Evolutionary conservation across 2,113 vertebrate species (phyloP), one percentile per base, ranked within the genome.

Genomic region (Scomber japonicus): DNA sequence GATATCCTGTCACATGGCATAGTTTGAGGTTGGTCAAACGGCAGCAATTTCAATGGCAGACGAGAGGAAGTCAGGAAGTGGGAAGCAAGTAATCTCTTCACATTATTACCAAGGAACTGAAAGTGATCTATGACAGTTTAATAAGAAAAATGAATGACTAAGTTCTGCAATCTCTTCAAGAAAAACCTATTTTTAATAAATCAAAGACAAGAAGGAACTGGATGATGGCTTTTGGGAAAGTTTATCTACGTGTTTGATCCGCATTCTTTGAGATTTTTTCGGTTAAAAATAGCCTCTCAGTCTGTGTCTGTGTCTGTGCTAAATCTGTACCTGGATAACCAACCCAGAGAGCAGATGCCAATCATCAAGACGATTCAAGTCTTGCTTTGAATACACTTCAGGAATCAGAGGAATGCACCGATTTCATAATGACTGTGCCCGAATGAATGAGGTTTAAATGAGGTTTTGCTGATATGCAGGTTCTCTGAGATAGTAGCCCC

Each of bases 1-100:
- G 80, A 86, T 48, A 85, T 86, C 87, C 91, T 90, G 91, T 91
- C 93, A 92, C 92, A 92, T 91, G 93, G 67, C 13, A 35, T 8
- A 31, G 54, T 77, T 77, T 21, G 46, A 21, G 31, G 49, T 68
- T 67, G 48, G 60, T 79, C 80, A 68, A 69, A 72, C 30, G 0
- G 65, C 87, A 78, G 67, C 24, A 82, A 2, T 70, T 83, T 92
- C 81, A 64, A 16, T 50, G 46, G 45, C 21, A 75, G 61, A 61
- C 7, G 40, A 71, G 17, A 74, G 56, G 44, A 67, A 51, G 46
- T 10, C 50, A 89, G 81, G 80, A 80, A 66, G 24, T 48, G 13
- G 44, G 27, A 76, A 66, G 40, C 13, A 45, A 80, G 67, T 46
- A 35, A n/a, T 64, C 24, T 5, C 13, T 44, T 71, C 3, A 62